Base-by-base conservation (phyloP, 2,888 invertebrate genomes). In the Tachina lurida region DNA sequence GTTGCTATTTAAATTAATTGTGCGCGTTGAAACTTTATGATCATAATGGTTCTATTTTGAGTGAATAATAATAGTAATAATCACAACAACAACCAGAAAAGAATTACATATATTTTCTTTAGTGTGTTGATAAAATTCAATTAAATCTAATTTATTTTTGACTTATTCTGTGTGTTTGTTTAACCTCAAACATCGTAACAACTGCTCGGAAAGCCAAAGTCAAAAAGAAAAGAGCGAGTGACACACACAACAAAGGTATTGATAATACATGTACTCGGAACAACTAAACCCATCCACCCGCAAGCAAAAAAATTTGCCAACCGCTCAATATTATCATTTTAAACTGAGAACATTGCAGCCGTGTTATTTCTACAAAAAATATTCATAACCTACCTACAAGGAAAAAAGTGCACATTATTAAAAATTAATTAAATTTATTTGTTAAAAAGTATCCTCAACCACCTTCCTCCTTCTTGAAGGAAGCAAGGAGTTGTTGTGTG, bases 61-160 rank as follows among this genome's bases (percentile, higher is more conserved):
- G 73, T 79, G 77, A 74, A 77, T 82, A 77, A 67, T 73, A 76
- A 68, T 67, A 79, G 76, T 41, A 56, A 68, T 78, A 74, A 75
- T 63, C 56, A 31, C 54, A 71, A 65, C 47, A 77, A 31, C 49
- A 63, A 54, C 45, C 1, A 63, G 10, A 74, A 60, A 54, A 65
- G 31, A 71, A 47, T n/a, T n/a, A n/a, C n/a, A 10, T 22, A 56
- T 73, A 60, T 71, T 45, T 62, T 84, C 83, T 68, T 78, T 74
- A 84, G 67, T 73, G 74, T 87, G 84, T 81, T 89, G 88, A 89
- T 90, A 87, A 90, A 89, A 89, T 88, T 89, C 89, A 89, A 89
- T 89, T 89, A 89, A 87, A 88, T 88, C 88, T 89, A 89, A 89
- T 89, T 89, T 87, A 88, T 74, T 79, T 84, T 71, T 65, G 67